These are phyloP conservation scores for Drosophila atripex DNA, from an alignment of 2,888 invertebrate genomes.

Conservation along the genomic window DNA sequence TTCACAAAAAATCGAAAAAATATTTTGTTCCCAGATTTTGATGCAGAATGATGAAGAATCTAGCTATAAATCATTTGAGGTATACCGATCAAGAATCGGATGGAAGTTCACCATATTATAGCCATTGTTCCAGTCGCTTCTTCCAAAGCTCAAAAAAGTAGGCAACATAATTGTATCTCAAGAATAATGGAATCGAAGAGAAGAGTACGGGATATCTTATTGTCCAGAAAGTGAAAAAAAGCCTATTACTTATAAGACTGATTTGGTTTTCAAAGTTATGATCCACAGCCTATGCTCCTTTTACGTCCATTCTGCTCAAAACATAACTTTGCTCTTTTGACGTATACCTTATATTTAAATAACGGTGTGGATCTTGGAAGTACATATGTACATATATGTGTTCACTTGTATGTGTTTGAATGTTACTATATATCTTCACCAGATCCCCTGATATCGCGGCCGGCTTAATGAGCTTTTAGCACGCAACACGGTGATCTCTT, in stretches of 20 bases:
- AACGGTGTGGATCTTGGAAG: conserved; percentile 41
- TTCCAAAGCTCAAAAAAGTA: too few relatives aligned
- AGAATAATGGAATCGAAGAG: too few relatives aligned
- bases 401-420: neutral
- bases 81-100: too few relatives aligned
- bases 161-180: too few relatives aligned
- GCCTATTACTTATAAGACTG: neutral
- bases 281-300: conserved; percentile 3
- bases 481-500: conserved; percentile 58
- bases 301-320: conserved; percentile 59
- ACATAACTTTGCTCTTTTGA: conserved; percentile 53
- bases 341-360: conserved; percentile 62
- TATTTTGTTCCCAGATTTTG: too few relatives aligned
- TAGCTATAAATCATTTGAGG: too few relatives aligned
- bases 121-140: too few relatives aligned
- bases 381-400: neutral
- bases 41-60: too few relatives aligned
- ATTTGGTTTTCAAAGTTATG: conserved; percentile 1
- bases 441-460: conserved; percentile 48
- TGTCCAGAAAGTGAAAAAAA: too few relatives aligned
- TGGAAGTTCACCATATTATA: too few relatives aligned
- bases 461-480: conserved; percentile 70
- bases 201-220: too few relatives aligned
- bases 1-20: too few relatives aligned
- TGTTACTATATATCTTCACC: neutral